Evolutionary conservation across 2,797 vertebrate genomes (phyloP), one percentile per base, ranked within the genome.

Genomic region (Coluber constrictor): DNA sequence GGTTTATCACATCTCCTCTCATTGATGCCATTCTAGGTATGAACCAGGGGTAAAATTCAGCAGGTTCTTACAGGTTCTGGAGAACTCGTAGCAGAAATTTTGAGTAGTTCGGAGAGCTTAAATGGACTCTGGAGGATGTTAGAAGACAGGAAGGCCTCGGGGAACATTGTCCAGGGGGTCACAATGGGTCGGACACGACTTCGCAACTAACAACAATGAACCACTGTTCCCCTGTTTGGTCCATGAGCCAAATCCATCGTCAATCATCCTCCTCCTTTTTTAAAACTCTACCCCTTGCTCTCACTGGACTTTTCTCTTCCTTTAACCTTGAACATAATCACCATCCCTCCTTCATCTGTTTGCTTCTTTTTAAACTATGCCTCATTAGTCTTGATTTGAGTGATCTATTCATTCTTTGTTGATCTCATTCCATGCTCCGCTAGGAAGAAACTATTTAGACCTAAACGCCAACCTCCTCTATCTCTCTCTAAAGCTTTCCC

Each of bases 101-200:
- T 54, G 51, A 54, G 51, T 10, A 54, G 51, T 54, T 54, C 51
- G 0, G 51, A 54, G 51, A 51, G 6, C 6, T 51, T 51, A 1
- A 51, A 51, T 51, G 47, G 47, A 51, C 47, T 51, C 47, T 6
- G 1, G 47, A 8, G 47, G 47, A 51, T 51, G 7, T 6, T 51
- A 51, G 47, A 51, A 6, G 7, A 51, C 47, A 51, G 47, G 47
- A 51, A 51, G 47, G 47, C 47, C 0, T 51, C 1, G 47, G 7
- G 47, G 47, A 51, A 51, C 47, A 1, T 51, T 51, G 47, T 51
- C 47, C 47, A 51, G 7, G 47, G 47, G 47, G 47, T 51, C 7
- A 6, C 1, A 6, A 51, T 51, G 6, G 6, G 0, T 51, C 6
- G 47, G 1, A 51, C 47, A 51, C 0, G 7, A 51, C 47, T 51